Conservation (phyloP, 2,113 vertebrate species). For the Phaethornis superciliosus region DNA sequence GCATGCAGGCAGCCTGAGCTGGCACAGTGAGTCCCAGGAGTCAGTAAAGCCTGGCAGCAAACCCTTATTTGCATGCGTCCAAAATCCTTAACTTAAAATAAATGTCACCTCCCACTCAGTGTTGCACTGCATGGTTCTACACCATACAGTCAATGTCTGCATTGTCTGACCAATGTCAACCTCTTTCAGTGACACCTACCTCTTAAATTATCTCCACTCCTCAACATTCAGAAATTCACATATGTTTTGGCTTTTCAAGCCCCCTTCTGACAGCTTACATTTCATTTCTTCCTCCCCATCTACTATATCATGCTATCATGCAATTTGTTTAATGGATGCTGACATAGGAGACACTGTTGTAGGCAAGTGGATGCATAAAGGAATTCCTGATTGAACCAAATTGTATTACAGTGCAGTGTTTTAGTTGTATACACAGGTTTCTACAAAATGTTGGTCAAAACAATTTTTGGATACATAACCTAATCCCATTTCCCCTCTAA, state of each 20-base stretch:
- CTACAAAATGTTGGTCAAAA: not conserved
- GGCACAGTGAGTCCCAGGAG: not conserved
- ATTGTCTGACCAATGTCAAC: not conserved
- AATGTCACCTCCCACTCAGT: not conserved
- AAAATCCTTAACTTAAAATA: not conserved
- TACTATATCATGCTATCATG: not conserved
- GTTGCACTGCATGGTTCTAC: not conserved
- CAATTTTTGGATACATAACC: not conserved
- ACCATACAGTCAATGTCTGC: too few relatives aligned
- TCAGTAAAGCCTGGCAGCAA: not conserved
- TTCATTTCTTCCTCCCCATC: not conserved
- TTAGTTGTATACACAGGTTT: not conserved
- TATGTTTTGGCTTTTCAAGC: not conserved
- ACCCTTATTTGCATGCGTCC: not conserved
- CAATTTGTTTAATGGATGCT: not conserved
- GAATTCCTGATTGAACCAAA: not conserved
- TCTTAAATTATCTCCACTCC: not conserved
- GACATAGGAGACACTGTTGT: not conserved
- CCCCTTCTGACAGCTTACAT: not conserved
- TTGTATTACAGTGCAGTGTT: not conserved
- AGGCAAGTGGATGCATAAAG: not conserved
- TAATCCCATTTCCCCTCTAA: not conserved
- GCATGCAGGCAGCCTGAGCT: accelerated
- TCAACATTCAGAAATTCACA: not conserved
- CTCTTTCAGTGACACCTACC: not conserved